Base-by-base conservation (phyloP, 2,113 vertebrate species). In the Diphyllodes magnificus region DNA sequence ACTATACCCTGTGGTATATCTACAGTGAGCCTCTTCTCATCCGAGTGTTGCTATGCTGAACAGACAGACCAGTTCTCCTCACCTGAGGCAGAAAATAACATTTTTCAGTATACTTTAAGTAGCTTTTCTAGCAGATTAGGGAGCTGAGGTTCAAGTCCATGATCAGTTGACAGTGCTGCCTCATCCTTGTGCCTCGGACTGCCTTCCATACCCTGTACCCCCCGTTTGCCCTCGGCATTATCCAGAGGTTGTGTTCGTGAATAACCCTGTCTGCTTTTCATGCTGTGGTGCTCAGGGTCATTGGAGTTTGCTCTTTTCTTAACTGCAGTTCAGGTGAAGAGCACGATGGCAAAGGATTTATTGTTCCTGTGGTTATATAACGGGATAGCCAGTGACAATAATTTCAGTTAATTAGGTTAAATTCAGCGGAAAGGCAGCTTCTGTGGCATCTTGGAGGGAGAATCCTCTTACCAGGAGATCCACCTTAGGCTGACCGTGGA, bases 391-490 rank as follows among this genome's bases (percentile, higher is more conserved):
- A 42, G 69, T 59, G 71, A 42, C n/a, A 71, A 60, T 71, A 51
- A 76, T 90, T 92, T 50, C 35, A 83, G 69, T 59, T 61, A 66
- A 68, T 87, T 84, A 4, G 5, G 63, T 71, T 90, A 27, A 85
- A 84, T 77, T 50, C 47, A 35, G 56, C 37, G 69, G 84, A 81
- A 87, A 82, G 56, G 81, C 60, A 94, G 51, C 73, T 94, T 78
- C 65, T 37, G 51, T 47, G 69, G 64, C 35, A 14, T 68, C 42
- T 65, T 61, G 60, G 87, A 47, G n/a, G 13, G 33, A 47, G 56
- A 50, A 24, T 73, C 3, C 17, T 54, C 28, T 37, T 35, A 53
- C 31, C 20, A 30, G 45, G 79, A 72, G 79, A 13, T 28, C 15
- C 33, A 44, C 49, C 13, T 69, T 30, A 21, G 63, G 19, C 11